These are phyloP conservation scores for Iguana delicatissima DNA, from an alignment of 2,797 vertebrate species.

Conservation along the genomic window DNA sequence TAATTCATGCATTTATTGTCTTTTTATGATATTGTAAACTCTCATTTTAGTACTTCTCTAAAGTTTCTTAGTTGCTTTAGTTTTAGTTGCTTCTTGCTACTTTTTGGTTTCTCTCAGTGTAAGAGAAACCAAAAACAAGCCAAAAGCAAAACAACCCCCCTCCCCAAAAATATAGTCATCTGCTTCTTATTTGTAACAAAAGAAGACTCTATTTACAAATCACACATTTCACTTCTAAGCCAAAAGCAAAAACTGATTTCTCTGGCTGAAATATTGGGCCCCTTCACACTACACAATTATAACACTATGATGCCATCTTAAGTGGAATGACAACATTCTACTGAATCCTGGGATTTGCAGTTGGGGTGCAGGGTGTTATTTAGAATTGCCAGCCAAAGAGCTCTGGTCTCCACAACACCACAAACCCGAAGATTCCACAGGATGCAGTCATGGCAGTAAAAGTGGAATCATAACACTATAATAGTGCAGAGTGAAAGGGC, in stretches of 20 bases:
- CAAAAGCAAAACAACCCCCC: too few species aligned
- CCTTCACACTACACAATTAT: too few species aligned
- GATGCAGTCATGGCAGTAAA: too few species aligned
- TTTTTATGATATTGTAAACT: neutral
- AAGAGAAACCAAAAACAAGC: slow-evolving; percentile 25
- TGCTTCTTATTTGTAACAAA: slow-evolving; percentile 51
- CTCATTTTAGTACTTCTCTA: slow-evolving; percentile 19
- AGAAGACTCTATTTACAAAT: slow-evolving; percentile 28
- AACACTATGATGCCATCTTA: too few species aligned
- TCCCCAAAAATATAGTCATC: slow-evolving; percentile 17
- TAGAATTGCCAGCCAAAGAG: too few species aligned
- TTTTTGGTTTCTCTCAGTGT: neutral
- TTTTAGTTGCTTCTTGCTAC: slow-evolving; percentile 10
- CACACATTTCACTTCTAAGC: slow-evolving; percentile 6
- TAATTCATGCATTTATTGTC: neutral
- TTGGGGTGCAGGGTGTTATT: too few species aligned
- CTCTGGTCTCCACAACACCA: too few species aligned
- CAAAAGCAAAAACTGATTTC: slow-evolving; percentile 30
- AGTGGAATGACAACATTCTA: too few species aligned
- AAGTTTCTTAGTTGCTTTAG: slow-evolving; percentile 36
- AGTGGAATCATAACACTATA: too few species aligned
- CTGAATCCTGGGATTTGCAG: too few species aligned
- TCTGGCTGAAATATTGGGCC: neutral
- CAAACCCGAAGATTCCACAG: too few species aligned
- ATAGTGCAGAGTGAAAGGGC: too few species aligned